Evolutionary conservation across 2,888 invertebrate genomes (phyloP).

Genomic region (Orchesellides sinensis): DNA sequence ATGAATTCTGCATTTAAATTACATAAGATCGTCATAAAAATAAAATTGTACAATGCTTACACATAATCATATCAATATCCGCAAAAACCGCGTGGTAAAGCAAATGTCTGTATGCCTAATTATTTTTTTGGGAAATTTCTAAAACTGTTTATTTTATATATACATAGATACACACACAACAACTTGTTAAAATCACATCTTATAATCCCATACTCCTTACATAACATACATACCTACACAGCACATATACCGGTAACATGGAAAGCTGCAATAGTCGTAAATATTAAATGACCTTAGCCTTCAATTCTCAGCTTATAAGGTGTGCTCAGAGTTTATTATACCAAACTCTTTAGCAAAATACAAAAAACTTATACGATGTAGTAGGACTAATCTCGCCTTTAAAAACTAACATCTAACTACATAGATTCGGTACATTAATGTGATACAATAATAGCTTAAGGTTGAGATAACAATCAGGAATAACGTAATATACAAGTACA

Average conservation of each 20-base stretch:
- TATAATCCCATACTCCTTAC: neutral
- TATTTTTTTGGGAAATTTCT: no score
- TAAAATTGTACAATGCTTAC: no score
- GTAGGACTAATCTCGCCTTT: conserved; percentile 9
- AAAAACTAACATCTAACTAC: conserved; percentile 36
- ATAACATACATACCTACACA: neutral
- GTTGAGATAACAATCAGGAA: conserved; percentile 43
- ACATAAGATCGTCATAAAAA: no score
- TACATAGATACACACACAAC: neutral
- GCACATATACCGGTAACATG: conserved; percentile 1
- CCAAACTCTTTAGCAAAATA: conserved; percentile 30
- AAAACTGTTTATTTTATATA: conserved; percentile 9
- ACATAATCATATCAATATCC: no score
- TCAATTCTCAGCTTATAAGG: conserved; percentile 8
- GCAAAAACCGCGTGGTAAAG: no score
- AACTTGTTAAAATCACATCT: neutral
- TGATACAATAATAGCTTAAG: conserved; percentile 26
- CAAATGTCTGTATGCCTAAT: no score
- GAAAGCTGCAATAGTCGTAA: conserved; percentile 8
- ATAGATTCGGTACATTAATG: conserved; percentile 19
- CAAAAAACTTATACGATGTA: conserved; percentile 26
- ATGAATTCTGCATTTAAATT: no score
- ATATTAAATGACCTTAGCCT: conserved; percentile 17
- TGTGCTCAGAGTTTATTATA: conserved; percentile 47
- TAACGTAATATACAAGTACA: conserved; percentile 27